A percentile compares a stretch with the other conserved stretches of the same genome.
Conservation (phyloP, 2,797 vertebrate species). For the Leuciscus waleckii region DNA sequence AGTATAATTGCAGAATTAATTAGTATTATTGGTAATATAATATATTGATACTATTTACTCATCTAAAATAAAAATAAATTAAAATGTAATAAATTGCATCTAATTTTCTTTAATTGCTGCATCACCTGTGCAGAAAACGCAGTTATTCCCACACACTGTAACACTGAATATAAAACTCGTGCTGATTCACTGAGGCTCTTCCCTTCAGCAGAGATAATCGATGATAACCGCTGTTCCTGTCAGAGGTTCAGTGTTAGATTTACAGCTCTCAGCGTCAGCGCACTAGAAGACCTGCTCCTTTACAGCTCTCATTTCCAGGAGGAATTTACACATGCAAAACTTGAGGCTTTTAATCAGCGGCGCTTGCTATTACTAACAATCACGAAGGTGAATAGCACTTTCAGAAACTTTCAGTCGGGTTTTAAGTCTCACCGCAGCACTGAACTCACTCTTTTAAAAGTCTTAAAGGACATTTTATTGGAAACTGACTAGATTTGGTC, state of each 20-base stretch:
- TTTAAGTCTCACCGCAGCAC: too few species aligned
- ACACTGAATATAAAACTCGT: slow-evolving; percentile 30
- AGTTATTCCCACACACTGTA: slow-evolving; percentile 19
- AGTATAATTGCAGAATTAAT: background rate
- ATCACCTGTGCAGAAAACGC: background rate
- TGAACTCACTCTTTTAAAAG: too few species aligned
- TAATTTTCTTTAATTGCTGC: too few species aligned
- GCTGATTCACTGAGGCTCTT: slow-evolving; percentile 34
- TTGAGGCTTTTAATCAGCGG: background rate
- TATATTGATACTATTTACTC: background rate
- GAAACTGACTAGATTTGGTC: too few species aligned
- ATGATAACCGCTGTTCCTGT: background rate
- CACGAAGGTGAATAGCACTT: too few species aligned
- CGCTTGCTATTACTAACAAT: background rate
- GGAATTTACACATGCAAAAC: background rate
- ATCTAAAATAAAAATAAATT: too few species aligned
- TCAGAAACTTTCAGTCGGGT: too few species aligned
- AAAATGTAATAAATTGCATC: too few species aligned
- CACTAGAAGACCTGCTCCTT: background rate
- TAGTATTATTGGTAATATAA: background rate
- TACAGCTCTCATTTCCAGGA: background rate
- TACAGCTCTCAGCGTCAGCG: background rate
- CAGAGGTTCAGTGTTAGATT: background rate
- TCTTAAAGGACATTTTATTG: too few species aligned
- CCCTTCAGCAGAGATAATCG: background rate